Evolutionary conservation across 2,797 vertebrate species (phyloP).

Genomic region (Coregonus sp.): DNA sequence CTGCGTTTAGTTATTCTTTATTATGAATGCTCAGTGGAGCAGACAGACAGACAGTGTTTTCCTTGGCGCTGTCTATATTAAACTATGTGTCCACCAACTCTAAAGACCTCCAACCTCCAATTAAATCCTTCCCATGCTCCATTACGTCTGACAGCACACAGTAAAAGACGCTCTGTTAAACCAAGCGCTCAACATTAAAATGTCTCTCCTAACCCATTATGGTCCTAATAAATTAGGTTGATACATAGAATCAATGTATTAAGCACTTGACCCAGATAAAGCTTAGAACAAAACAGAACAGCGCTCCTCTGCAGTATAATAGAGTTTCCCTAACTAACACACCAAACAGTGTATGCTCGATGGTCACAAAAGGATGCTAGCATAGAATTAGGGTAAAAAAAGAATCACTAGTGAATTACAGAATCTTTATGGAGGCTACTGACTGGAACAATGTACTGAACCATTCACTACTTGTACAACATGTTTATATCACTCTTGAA

Average conservation of each 20-base stretch:
- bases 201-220: conserved; percentile 24
- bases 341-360: conserved; percentile 18
- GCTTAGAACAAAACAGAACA: conserved; percentile 19
- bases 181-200: conserved; percentile 30
- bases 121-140: conserved; percentile 27
- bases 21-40: conserved; percentile 8
- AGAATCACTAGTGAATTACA: neutral
- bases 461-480: conserved; percentile 45
- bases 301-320: conserved; percentile 29
- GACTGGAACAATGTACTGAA: conserved; percentile 37
- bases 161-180: conserved; percentile 31
- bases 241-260: conserved; percentile 12
- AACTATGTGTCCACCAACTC: neutral
- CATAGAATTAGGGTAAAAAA: conserved; percentile 25
- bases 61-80: conserved; percentile 4
- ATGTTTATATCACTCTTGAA: conserved; percentile 35
- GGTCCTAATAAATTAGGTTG: conserved; percentile 26
- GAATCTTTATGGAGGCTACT: neutral
- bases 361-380: neutral
- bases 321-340: conserved; percentile 54
- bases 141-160: conserved; percentile 31
- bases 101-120: neutral
- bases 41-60: conserved; percentile 15
- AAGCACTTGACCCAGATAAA: conserved; percentile 44
- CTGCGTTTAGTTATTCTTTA: neutral